Percentiles rank a stretch among this genome's conserved stretches.
phyloP scores from a whole-genome alignment of 2,888 invertebrate species.

The Platypus cylindrus region DNA sequence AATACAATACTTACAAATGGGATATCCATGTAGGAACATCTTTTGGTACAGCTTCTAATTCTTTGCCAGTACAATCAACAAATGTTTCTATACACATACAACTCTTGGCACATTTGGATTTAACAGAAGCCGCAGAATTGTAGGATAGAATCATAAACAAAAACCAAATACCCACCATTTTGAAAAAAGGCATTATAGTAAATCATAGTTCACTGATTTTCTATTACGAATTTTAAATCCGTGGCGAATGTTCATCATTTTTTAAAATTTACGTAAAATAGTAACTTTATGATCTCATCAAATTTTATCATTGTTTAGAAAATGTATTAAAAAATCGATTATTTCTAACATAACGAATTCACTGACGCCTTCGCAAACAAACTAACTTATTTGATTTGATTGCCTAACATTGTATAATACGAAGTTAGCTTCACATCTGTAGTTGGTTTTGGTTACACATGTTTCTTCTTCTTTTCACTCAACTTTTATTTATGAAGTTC shows the following conservation, averaged over 20 bases:
- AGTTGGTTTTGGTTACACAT: not conserved
- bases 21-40: constrained; percentile 65
- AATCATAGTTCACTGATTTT: constrained; percentile 27
- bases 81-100: constrained; percentile 62
- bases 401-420: not conserved
- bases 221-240: constrained; percentile 15
- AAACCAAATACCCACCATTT: constrained; percentile 38
- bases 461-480: too few species aligned
- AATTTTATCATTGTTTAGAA: constrained; percentile 8
- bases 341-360: constrained; percentile 21
- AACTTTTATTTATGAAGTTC: too few species aligned
- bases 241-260: constrained; percentile 14
- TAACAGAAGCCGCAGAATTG: constrained; percentile 18
- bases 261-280: constrained; percentile 15
- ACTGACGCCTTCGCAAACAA: constrained; percentile 8
- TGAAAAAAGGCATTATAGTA: constrained; percentile 32
- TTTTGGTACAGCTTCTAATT: constrained; percentile 54
- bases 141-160: constrained; percentile 22
- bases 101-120: constrained; percentile 46
- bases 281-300: constrained; percentile 11
- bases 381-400: not conserved
- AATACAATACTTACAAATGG: constrained; percentile 49
- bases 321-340: constrained; percentile 16
- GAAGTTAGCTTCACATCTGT: not conserved
- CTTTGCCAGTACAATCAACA: constrained; percentile 63